A percentile compares a stretch with the other conserved stretches of the same genome.
Conservation (phyloP, 1,140 invertebrate species). For the Cotesia vestalis region DNA sequence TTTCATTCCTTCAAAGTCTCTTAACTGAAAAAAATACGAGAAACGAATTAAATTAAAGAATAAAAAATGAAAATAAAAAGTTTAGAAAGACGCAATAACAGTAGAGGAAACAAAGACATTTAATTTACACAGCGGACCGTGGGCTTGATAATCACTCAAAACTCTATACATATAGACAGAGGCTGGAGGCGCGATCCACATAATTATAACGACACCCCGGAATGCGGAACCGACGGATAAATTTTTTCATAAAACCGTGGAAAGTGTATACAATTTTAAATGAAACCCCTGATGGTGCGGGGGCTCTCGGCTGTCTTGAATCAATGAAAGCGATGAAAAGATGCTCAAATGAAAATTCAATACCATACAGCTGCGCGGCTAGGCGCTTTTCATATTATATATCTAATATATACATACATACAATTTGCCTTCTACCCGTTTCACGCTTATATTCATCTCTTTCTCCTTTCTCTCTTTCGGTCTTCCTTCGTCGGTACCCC, state of each 20-base stretch:
- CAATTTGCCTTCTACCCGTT: background rate
- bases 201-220: constrained; percentile 26
- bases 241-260: constrained; percentile 18
- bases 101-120: constrained; percentile 16
- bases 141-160: background rate
- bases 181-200: constrained; percentile 3
- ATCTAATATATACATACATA: no score
- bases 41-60: background rate
- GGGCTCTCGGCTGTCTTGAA: background rate
- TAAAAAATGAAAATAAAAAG: background rate
- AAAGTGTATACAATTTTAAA: constrained; percentile 14
- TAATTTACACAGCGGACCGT: constrained; percentile 11
- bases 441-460: constrained; percentile 23
- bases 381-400: background rate
- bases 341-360: constrained; percentile 30
- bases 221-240: constrained; percentile 22
- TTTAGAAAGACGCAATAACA: background rate
- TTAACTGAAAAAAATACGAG: background rate
- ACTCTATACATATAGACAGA: no score
- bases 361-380: constrained; percentile 4
- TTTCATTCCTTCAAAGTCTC: no score
- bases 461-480: background rate
- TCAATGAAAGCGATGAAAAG: constrained; percentile 21
- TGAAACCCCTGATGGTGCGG: background rate
- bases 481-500: background rate